Percentiles rank a stretch among this genome's conserved stretches.
Evolutionary conservation across 2,888 invertebrate species (phyloP).

Genomic region (Mallateleia sp.): DNA sequence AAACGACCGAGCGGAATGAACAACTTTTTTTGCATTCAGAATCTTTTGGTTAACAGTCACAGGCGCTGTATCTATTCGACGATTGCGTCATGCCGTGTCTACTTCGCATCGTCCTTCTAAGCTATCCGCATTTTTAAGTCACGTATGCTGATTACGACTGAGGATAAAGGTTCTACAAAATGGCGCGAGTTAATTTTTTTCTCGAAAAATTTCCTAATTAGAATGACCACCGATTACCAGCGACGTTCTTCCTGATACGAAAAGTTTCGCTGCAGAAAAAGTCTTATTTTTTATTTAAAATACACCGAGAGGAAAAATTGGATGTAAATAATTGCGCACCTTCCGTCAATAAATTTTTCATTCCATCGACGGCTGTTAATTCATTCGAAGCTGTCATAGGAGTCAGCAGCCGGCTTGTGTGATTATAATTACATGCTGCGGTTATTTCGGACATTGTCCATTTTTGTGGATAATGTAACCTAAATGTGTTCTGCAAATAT

Average conservation of each 20-base stretch:
- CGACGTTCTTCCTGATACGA: too few species aligned
- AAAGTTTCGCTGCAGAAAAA: too few species aligned
- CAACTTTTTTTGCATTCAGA: slow-evolving; percentile 31
- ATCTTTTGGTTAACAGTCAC: slow-evolving; percentile 54
- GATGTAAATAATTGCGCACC: neutral
- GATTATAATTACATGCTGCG: slow-evolving; percentile 43
- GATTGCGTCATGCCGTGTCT: slow-evolving; percentile 64
- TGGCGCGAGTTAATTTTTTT: slow-evolving; percentile 19
- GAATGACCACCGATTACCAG: too few species aligned
- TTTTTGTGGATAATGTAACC: slow-evolving; percentile 24
- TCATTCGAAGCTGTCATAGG: slow-evolving; percentile 18
- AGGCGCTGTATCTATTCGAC: slow-evolving; percentile 50
- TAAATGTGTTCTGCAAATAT: slow-evolving; percentile 3
- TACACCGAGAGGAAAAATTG: neutral
- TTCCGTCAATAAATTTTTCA: slow-evolving; percentile 3
- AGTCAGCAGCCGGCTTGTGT: slow-evolving; percentile 3
- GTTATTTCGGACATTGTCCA: slow-evolving; percentile 33
- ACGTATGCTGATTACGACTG: slow-evolving; percentile 57
- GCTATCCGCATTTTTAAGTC: slow-evolving; percentile 61
- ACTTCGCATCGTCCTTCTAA: slow-evolving; percentile 61
- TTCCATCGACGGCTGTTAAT: slow-evolving; percentile 7
- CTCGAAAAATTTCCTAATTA: too few species aligned
- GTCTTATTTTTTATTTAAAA: neutral
- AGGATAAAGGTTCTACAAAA: slow-evolving; percentile 41
- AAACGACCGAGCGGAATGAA: slow-evolving; percentile 24